These are phyloP conservation scores for Thecocarcelia acutangulata DNA, from an alignment of 2,888 invertebrate genomes.

Conservation along the genomic window DNA sequence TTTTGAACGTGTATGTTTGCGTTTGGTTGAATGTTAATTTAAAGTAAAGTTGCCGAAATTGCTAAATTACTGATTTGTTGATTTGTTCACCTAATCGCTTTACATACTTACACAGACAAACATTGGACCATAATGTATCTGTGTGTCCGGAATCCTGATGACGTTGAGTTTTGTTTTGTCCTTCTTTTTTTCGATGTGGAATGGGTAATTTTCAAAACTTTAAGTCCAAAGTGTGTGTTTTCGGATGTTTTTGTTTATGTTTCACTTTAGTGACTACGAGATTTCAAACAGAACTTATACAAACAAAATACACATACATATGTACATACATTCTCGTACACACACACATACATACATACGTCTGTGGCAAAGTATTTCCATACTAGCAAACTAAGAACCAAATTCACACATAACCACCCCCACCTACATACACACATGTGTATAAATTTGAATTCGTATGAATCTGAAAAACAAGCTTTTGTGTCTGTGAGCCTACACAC, in stretches of 20 bases:
- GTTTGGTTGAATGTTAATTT: slow-evolving; percentile 77
- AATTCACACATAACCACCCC: neutral
- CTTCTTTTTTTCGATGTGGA: slow-evolving; percentile 10
- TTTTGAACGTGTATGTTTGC: slow-evolving; percentile 51
- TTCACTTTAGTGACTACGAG: slow-evolving; percentile 57
- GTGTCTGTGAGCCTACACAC: slow-evolving; percentile 70
- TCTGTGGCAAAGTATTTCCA: neutral
- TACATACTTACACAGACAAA: slow-evolving; percentile 68
- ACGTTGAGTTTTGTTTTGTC: slow-evolving; percentile 43
- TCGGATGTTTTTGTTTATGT: slow-evolving; percentile 58
- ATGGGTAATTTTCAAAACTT: slow-evolving; percentile 44
- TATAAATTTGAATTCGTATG: slow-evolving; percentile 29
- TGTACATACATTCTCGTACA: neutral
- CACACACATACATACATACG: neutral
- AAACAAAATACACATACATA: slow-evolving; percentile 1
- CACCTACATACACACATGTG: too few relatives aligned
- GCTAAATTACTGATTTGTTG: slow-evolving; percentile 81
- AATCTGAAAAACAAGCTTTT: slow-evolving; percentile 19
- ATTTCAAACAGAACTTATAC: slow-evolving; percentile 33
- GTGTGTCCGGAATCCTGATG: slow-evolving; percentile 67
- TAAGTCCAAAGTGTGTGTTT: slow-evolving; percentile 41
- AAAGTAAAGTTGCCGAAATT: slow-evolving; percentile 74
- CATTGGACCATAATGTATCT: slow-evolving; percentile 54
- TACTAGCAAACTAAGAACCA: slow-evolving; percentile 11
- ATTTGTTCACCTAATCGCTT: slow-evolving; percentile 80